Evolutionary conservation across 1,140 invertebrate genomes (phyloP).

Genomic region (Helicoverpa armigera): DNA sequence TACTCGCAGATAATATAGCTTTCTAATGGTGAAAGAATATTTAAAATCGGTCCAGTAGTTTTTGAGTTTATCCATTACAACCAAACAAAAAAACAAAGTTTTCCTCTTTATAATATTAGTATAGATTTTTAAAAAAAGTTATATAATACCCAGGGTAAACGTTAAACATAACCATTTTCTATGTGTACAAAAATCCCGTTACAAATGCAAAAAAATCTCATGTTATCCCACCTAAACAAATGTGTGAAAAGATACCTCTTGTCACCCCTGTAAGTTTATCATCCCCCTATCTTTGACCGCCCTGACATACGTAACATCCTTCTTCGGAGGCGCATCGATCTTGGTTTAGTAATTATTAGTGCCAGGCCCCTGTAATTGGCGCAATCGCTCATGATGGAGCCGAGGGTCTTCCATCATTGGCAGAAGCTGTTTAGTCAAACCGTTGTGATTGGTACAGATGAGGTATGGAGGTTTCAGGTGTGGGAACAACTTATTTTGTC

Average conservation of each 20-base stretch:
- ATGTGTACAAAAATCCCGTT: too few relatives aligned
- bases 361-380: slow-evolving; percentile 58
- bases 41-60: too few relatives aligned
- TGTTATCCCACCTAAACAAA: background rate
- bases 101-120: too few relatives aligned
- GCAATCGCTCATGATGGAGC: slow-evolving; percentile 49
- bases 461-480: background rate
- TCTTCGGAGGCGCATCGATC: slow-evolving; percentile 58
- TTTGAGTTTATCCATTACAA: too few relatives aligned
- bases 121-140: too few relatives aligned
- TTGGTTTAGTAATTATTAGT: slow-evolving; percentile 57
- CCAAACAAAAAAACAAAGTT: too few relatives aligned
- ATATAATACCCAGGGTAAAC: too few relatives aligned
- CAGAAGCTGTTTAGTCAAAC: slow-evolving; percentile 55
- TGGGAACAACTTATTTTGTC: background rate
- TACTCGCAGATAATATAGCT: too few relatives aligned
- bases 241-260: background rate
- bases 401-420: slow-evolving; percentile 60
- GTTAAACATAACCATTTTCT: too few relatives aligned
- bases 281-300: slow-evolving; percentile 8
- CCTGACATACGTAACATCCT: slow-evolving; percentile 46
- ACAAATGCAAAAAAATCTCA: too few relatives aligned
- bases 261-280: slow-evolving; percentile 3
- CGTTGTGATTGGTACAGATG: slow-evolving; percentile 32
- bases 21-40: too few relatives aligned